Evolutionary conservation across 2,888 invertebrate species (phyloP), one percentile per base, ranked within the genome.

Genomic region (Tipula confusa): DNA sequence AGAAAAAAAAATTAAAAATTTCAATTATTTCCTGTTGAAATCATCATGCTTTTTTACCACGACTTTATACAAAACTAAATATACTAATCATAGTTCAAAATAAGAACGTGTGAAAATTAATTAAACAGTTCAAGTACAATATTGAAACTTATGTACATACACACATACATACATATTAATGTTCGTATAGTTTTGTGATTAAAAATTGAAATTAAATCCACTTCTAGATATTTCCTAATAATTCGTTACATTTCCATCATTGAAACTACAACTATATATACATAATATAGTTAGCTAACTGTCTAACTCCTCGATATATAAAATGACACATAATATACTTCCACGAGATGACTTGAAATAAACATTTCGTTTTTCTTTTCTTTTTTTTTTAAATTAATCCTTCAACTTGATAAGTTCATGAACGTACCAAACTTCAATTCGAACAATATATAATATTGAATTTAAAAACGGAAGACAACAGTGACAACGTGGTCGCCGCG

Each of bases 21-120:
- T 64, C 64, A 64, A 64, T 64, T 64, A 64, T 64, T 64, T 64
- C 64, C 64, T 64, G 64, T 64, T 64, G 64, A 64, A 64, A 64
- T 64, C 64, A 64, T 64, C 64, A 64, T 64, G 64, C 64, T 64
- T 64, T 64, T 64, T 64, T 64, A 64, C 64, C 64, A 64, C 64
- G 64, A 64, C 64, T 64, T 64, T 64, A 64, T 64, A 64, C 24
- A 64, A 64, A 64, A 64, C 64, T 64, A 64, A 64, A 64, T 64
- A 64, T 64, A 64, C 64, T 64, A 64, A 64, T 64, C 64, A 64
- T 64, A 64, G 64, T 64, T 64, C 64, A 64, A 64, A 64, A 64
- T 24, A 64, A 64, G 64, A 64, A 64, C 64, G 64, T 64, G 64
- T 64, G 64, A 64, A 64, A 64, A 64, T 64, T 64, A 64, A 64